Evolutionary conservation across 2,113 vertebrate species (phyloP).

Genomic region (Anhinga anhinga): DNA sequence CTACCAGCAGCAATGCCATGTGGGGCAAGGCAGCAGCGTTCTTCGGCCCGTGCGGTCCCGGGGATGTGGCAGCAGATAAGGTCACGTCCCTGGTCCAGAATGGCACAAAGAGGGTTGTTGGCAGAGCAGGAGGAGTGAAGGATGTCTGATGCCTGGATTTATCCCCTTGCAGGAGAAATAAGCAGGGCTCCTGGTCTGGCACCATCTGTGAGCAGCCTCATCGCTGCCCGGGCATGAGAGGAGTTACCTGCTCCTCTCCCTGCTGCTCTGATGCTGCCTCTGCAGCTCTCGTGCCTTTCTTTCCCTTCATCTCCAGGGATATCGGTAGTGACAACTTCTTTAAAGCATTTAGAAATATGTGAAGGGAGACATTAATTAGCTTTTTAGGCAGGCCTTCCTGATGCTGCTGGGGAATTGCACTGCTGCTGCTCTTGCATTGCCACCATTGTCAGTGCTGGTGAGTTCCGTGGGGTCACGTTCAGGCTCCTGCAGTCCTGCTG

Average conservation of each 20-base stretch:
- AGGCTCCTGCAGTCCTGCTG: not conserved
- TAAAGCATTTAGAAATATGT: not conserved
- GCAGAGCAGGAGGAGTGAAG: not conserved
- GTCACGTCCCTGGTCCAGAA: not conserved
- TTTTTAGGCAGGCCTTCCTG: not conserved
- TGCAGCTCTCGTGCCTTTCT: not conserved
- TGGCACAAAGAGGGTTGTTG: not conserved
- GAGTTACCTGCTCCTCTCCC: not conserved
- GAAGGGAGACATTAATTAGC: not conserved
- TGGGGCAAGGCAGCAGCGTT: not conserved
- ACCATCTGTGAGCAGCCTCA: not conserved
- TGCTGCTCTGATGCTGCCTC: not conserved
- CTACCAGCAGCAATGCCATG: not conserved
- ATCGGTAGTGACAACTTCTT: not conserved
- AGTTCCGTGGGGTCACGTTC: not conserved
- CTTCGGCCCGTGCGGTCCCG: fast-evolving
- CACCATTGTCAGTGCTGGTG: not conserved
- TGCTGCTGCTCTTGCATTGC: not conserved
- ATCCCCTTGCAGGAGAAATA: not conserved
- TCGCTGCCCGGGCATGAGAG: not conserved
- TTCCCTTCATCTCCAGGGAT: not conserved
- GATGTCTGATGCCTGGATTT: not conserved
- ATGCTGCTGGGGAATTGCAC: not conserved
- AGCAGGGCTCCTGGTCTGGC: not conserved
- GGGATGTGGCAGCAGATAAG: not conserved